Evolutionary conservation across 2,797 vertebrate genomes (phyloP), one percentile per base, ranked within the genome.

Genomic region (Karalla daura): DNA sequence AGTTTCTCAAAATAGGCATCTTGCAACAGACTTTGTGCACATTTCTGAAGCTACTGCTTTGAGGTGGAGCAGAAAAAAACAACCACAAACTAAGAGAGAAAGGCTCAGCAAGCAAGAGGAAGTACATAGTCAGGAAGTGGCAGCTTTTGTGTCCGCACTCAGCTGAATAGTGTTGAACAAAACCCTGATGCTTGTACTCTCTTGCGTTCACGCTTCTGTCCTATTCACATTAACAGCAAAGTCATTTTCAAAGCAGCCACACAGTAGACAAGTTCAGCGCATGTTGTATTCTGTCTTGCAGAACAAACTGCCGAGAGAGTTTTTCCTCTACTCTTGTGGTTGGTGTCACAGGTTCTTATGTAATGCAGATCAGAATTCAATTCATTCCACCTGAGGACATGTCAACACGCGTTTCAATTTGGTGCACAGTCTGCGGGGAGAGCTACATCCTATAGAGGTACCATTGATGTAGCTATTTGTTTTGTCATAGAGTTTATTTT

Each of bases 71-170:
- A 58, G n/a, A 10, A 12, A 74, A n/a, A 71, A 76, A 67, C 28
- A 63, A 67, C 74, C 74, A 69, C 69, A 75, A 24, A 69, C 28
- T 36, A n/a, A 71, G 51, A n/a, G 45, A 70, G 52, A 70, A 75
- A 52, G 24, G 4, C 44, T 52, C 44, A 51, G 44, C 33, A 15
- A 80, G 41, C 1, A 62, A 88, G 85, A 82, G 91, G 91, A 93
- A 93, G 89, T 92, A 63, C 51, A 54, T 8, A 72, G 77, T 51
- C 90, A 93, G 91, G 91, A 93, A 93, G 90, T 91, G 69, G 74
- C 69, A 63, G 67, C 74, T 63, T 79, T 67, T 59, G 77, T 79
- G 78, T 81, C 70, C 23, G 0, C 70, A 58, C 35, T 52, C 71
- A 79, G 37, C 71, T 75, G 69, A 5, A 43, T 18, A 61, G 17